Evolutionary conservation across 64 coral and sea anemone genomes (phyloP).

Genomic region (Montipora capricornis): DNA sequence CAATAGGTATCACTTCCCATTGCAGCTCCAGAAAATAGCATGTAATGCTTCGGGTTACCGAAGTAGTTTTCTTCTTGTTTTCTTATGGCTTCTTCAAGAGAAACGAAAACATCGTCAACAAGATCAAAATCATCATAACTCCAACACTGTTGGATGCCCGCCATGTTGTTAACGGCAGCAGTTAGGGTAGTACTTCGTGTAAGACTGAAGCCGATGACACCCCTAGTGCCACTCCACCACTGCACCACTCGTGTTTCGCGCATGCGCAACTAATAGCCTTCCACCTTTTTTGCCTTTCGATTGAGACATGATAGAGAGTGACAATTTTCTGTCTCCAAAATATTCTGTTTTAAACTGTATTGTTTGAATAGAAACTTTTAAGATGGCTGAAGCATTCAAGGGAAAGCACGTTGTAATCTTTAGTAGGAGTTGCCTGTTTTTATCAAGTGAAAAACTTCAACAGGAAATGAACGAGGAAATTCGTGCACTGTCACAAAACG

Average conservation of each 20-base stretch:
- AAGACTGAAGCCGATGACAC: no score
- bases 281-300: no score
- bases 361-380: not conserved
- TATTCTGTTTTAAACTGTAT: not conserved
- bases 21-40: conserved; percentile 73
- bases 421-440: not conserved
- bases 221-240: no score
- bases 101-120: not conserved
- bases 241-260: no score
- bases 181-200: no score
- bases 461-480: not conserved
- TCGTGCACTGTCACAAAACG: not conserved
- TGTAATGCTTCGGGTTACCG: conserved; percentile 59
- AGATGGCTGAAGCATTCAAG: not conserved
- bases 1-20: no score
- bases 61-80: conserved; percentile 34
- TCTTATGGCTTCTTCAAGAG: conserved; percentile 14
- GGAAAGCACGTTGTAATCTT: not conserved
- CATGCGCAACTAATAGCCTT: no score
- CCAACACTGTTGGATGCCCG: not conserved
- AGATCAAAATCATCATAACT: not conserved
- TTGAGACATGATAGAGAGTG: no score
- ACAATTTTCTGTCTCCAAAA: not conserved
- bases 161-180: not conserved
- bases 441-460: not conserved